Evolutionary conservation across 1,140 invertebrate genomes (phyloP).

Genomic region (Hermatobates lingyangjiaoensis): DNA sequence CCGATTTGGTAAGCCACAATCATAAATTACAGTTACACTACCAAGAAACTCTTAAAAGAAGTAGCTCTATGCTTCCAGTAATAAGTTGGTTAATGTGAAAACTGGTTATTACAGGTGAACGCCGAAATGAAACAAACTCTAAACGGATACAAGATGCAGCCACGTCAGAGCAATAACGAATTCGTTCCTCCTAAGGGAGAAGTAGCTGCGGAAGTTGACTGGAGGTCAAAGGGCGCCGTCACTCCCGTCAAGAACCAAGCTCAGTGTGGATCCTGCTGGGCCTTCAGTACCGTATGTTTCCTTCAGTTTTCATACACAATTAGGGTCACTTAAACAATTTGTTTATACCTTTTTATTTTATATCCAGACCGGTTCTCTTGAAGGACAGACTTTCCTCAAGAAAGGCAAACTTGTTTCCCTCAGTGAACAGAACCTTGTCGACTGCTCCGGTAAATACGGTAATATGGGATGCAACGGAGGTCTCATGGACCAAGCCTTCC

Average conservation of each 20-base stretch:
- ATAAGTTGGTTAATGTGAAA: not conserved
- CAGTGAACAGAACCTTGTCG: slow-evolving; percentile 92
- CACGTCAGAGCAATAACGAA: not conserved
- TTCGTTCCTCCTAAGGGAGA: slow-evolving; percentile 44
- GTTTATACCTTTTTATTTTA: no score
- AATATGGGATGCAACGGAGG: slow-evolving; percentile 94
- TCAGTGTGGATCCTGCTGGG: slow-evolving; percentile 49
- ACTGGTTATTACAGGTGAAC: not conserved
- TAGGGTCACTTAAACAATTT: not conserved
- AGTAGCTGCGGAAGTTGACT: slow-evolving; percentile 26
- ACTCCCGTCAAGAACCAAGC: slow-evolving; percentile 86
- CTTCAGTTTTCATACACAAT: no score
- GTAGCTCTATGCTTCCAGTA: not conserved
- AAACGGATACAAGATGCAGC: not conserved
- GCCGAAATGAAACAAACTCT: not conserved
- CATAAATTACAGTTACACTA: no score
- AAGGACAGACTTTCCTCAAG: slow-evolving; percentile 84
- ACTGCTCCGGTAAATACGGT: slow-evolving; percentile 76
- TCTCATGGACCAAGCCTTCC: slow-evolving; percentile 81
- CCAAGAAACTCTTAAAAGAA: no score
- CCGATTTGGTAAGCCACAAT: slow-evolving; percentile 54
- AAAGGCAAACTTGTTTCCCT: slow-evolving; percentile 67
- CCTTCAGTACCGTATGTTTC: slow-evolving; percentile 36
- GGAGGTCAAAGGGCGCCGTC: slow-evolving; percentile 28
- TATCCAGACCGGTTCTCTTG: slow-evolving; percentile 71